Evolutionary conservation across 2,797 vertebrate species (phyloP).

Genomic region (Sphaeramia orbicularis): DNA sequence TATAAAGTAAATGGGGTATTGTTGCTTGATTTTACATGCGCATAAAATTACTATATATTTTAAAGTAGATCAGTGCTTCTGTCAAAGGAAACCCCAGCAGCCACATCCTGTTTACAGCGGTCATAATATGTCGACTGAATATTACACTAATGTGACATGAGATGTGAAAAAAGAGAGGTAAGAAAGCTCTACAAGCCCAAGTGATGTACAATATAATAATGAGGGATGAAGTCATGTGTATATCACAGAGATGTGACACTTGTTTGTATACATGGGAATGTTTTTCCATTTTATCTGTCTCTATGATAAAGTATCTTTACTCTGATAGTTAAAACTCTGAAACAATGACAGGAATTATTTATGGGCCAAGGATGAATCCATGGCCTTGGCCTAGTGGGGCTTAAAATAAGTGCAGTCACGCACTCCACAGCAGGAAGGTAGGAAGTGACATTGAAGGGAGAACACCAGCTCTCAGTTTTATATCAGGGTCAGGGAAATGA

Average conservation of each 20-base stretch:
- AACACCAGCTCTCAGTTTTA: too few species aligned
- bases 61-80: not conserved
- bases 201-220: not conserved
- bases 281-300: slow-evolving; percentile 13
- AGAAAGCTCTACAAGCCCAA: not conserved
- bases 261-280: slow-evolving; percentile 31
- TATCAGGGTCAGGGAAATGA: too few species aligned
- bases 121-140: not conserved
- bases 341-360: slow-evolving; percentile 55
- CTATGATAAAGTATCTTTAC: slow-evolving; percentile 28
- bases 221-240: not conserved
- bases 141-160: not conserved
- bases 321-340: not conserved
- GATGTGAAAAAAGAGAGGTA: not conserved
- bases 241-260: not conserved
- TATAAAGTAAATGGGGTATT: too few species aligned
- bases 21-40: too few species aligned
- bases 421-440: not conserved
- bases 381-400: slow-evolving; percentile 22
- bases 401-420: slow-evolving; percentile 25
- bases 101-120: not conserved
- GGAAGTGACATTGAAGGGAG: slow-evolving; percentile 4
- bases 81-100: not conserved
- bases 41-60: not conserved
- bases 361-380: slow-evolving; percentile 22